Percentiles rank a stretch among this genome's conserved stretches.
phyloP scores from a whole-genome alignment of 2,113 vertebrate genomes.

The Ictalurus punctatus region DNA sequence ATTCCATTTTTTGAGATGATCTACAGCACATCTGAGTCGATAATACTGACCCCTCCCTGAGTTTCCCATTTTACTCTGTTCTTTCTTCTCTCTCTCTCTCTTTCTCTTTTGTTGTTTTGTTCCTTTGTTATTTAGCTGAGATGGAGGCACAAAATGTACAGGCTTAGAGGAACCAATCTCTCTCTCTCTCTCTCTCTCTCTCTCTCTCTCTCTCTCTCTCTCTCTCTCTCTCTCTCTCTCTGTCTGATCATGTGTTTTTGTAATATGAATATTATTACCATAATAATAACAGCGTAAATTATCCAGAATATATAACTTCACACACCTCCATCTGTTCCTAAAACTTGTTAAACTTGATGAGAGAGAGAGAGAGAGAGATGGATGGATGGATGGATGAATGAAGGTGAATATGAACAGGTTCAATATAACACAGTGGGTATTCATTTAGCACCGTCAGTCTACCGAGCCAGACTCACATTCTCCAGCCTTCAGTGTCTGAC shows the following conservation, averaged over 20 bases:
- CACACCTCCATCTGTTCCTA: neutral
- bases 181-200: neutral
- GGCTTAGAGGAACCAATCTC: neutral
- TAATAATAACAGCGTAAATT: neutral
- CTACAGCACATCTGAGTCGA: conserved; percentile 27
- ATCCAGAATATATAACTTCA: neutral
- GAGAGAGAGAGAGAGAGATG: neutral
- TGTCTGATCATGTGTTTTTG: conserved; percentile 16
- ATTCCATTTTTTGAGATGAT: conserved; percentile 28
- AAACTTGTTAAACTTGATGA: neutral
- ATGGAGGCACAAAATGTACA: neutral
- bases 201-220: neutral
- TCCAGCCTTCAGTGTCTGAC: neutral
- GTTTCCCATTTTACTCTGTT: conserved; percentile 12
- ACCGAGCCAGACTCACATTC: neutral
- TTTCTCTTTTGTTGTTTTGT: neutral
- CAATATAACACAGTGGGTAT: neutral
- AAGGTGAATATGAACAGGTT: neutral
- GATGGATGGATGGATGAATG: neutral
- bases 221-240: neutral
- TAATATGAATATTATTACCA: neutral
- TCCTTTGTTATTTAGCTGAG: conserved; percentile 1
- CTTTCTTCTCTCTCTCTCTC: neutral
- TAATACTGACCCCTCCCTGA: conserved; percentile 10
- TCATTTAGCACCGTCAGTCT: neutral